These are phyloP conservation scores for Zhuqinia jingwanae DNA, from an alignment of 2,888 invertebrate species.

Conservation along the genomic window DNA sequence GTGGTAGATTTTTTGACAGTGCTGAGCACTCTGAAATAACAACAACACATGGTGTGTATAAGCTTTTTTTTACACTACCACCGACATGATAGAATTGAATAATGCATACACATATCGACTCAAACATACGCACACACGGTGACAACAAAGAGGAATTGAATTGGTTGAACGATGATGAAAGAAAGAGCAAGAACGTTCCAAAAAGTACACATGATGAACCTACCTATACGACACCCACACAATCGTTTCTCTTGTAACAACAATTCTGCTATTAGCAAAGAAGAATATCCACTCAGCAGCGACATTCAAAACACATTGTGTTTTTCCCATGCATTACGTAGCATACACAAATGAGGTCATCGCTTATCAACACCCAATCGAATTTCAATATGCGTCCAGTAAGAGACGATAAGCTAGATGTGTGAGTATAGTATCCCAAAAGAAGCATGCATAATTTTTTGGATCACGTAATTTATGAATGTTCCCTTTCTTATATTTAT, in stretches of 20 bases:
- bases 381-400: no score
- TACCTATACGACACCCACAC: not conserved
- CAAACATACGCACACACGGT: no score
- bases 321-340: not conserved
- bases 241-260: not conserved
- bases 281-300: not conserved
- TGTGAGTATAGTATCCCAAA: no score
- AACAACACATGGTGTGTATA: not conserved
- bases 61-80: not conserved
- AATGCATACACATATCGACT: not conserved
- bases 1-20: conserved; percentile 18
- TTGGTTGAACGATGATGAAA: not conserved
- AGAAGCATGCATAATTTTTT: no score
- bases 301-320: not conserved
- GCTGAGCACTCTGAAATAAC: conserved; percentile 22
- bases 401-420: no score
- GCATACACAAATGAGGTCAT: no score
- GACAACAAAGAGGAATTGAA: not conserved
- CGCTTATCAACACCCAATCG: no score
- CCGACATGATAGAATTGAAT: no score
- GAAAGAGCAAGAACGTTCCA: not conserved
- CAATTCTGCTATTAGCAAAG: not conserved
- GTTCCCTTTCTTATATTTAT: not conserved
- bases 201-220: not conserved
- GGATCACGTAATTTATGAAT: no score